Evolutionary conservation across 2,797 vertebrate genomes (phyloP).

Genomic region (Thamnophis elegans): DNA sequence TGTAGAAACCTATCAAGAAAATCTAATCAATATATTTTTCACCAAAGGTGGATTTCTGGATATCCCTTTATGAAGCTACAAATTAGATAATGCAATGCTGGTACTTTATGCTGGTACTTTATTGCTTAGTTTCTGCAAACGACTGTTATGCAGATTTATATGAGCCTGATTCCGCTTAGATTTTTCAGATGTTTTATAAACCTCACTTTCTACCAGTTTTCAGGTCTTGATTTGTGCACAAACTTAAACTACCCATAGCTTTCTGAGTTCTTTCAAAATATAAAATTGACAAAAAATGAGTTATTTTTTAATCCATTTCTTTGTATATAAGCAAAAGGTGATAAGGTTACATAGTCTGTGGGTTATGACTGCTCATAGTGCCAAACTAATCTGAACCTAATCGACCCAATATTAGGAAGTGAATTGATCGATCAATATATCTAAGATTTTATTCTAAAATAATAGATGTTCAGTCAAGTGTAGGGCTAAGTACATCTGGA

Average conservation of each 20-base stretch:
- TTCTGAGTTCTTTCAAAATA: background rate
- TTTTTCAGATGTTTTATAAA: background rate
- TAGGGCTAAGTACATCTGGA: background rate
- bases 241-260: background rate
- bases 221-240: background rate
- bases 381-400: background rate
- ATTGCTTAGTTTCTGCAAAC: no score
- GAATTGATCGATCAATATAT: background rate
- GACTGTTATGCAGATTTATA: background rate
- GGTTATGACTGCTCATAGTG: background rate
- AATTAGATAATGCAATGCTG: background rate
- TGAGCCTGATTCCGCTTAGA: slow-evolving; percentile 10
- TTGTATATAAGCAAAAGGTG: background rate
- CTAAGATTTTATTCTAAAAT: background rate
- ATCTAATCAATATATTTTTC: slow-evolving; percentile 19
- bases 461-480: background rate
- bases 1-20: background rate
- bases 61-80: slow-evolving; percentile 9
- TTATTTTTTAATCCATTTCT: background rate
- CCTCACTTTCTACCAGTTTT: background rate
- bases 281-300: background rate
- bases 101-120: no score
- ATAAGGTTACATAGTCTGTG: background rate
- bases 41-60: background rate
- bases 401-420: background rate